phyloP scores from a whole-genome alignment of 1,140 invertebrate genomes.

The Drosophila ficusphila region DNA sequence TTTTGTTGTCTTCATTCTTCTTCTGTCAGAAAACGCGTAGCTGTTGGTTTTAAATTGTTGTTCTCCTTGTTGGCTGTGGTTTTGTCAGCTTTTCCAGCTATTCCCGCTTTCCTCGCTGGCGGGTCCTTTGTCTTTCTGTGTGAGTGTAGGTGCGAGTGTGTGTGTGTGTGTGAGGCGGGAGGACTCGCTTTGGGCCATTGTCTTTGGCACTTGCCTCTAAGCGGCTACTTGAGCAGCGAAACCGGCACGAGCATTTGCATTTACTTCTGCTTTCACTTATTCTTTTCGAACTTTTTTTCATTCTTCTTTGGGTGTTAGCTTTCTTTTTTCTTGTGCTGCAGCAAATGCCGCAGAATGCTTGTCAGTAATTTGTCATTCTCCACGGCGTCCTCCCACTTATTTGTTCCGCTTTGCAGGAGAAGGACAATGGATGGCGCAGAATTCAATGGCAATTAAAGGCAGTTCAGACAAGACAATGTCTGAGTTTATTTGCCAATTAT shows the following conservation, averaged over 20 bases:
- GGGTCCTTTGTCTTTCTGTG: conserved; percentile 34
- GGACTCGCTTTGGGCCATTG: conserved; percentile 60
- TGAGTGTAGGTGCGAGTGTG: not conserved
- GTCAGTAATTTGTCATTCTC: conserved; percentile 45
- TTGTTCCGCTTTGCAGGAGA: conserved; percentile 39
- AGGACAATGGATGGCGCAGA: conserved; percentile 20
- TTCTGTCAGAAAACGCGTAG: conserved; percentile 61
- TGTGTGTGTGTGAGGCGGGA: conserved; percentile 2
- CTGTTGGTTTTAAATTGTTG: conserved; percentile 77
- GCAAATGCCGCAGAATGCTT: conserved; percentile 60
- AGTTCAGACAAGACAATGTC: conserved; percentile 1
- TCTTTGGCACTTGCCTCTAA: conserved; percentile 73
- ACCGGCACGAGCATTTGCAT: conserved; percentile 65
- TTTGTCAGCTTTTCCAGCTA: conserved; percentile 53
- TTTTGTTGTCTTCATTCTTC: conserved; percentile 42
- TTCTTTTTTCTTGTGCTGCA: conserved; percentile 34
- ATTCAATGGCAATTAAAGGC: conserved; percentile 13
- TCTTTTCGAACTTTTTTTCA: not conserved
- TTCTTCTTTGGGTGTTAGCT: conserved; percentile 8
- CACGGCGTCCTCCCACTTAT: conserved; percentile 8
- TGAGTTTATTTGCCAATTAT: not conserved
- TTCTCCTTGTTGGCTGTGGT: conserved; percentile 61
- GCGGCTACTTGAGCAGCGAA: conserved; percentile 68
- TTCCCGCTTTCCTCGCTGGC: too few relatives aligned
- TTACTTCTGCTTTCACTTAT: conserved; percentile 31